phyloP scores from a whole-genome alignment of 2,888 invertebrate genomes.

The Plagodis pulveraria region DNA sequence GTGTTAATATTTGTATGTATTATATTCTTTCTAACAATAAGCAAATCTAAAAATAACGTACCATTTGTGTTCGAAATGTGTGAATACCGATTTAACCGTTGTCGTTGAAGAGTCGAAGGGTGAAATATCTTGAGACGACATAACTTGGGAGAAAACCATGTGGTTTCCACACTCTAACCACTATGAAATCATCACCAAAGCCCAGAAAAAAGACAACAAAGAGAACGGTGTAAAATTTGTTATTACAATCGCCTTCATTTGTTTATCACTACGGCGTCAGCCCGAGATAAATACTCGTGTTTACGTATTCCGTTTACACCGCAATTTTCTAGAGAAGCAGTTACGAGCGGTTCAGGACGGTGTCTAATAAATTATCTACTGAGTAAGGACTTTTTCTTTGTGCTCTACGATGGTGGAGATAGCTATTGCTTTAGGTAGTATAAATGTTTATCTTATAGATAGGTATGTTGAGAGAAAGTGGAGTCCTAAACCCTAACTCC shows the following conservation, averaged over 20 bases:
- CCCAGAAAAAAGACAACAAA: slow-evolving; percentile 3
- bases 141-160: too few species aligned
- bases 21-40: too few species aligned
- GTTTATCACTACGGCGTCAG: slow-evolving; percentile 13
- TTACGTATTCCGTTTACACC: slow-evolving; percentile 9
- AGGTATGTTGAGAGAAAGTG: neutral
- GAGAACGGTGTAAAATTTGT: slow-evolving; percentile 5
- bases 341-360: slow-evolving; percentile 2
- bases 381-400: slow-evolving; percentile 1
- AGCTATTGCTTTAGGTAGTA: slow-evolving; percentile 2
- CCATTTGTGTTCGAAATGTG: too few species aligned
- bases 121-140: too few species aligned
- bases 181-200: neutral
- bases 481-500: too few species aligned
- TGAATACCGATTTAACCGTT: too few species aligned
- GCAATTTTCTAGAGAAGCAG: slow-evolving; percentile 8
- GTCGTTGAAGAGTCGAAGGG: too few species aligned
- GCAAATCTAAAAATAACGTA: too few species aligned
- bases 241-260: slow-evolving; percentile 5
- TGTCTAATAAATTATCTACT: slow-evolving; percentile 7
- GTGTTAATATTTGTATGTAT: too few species aligned
- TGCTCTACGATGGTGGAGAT: neutral
- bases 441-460: neutral
- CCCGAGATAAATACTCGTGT: slow-evolving; percentile 7
- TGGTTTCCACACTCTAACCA: neutral